Percentiles rank a stretch among this genome's conserved stretches.
Conservation (phyloP, 2,888 invertebrate genomes). For the Psococerastis gibbosa region DNA sequence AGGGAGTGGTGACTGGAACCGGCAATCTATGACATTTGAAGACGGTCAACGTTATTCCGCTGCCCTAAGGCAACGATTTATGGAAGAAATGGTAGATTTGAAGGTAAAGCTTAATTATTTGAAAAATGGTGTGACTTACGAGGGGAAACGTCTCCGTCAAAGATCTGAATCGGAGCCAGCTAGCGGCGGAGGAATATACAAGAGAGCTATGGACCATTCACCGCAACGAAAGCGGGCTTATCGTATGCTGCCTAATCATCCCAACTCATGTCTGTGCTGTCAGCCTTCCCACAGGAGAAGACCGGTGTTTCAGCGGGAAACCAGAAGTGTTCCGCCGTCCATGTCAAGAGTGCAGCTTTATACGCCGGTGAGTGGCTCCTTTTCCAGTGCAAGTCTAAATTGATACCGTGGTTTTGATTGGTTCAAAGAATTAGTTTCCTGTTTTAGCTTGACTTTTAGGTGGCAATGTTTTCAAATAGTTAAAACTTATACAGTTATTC, state of each 20-base stretch:
- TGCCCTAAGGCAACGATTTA: conserved; percentile 16
- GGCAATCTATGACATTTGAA: background rate
- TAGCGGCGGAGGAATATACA: conserved; percentile 7
- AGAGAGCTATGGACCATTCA: conserved; percentile 15
- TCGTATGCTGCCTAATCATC: background rate
- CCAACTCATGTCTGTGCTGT: background rate
- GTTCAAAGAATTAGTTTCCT: too few species aligned
- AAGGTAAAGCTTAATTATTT: conserved; percentile 18
- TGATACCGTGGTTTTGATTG: too few species aligned
- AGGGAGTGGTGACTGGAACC: background rate
- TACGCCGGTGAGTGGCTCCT: background rate
- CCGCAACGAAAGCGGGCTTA: conserved; percentile 1
- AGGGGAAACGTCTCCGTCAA: conserved; percentile 15
- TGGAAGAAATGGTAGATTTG: conserved; percentile 18
- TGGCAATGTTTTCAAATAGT: too few species aligned
- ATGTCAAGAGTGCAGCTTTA: background rate
- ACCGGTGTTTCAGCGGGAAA: conserved; percentile 1
- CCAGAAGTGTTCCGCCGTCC: conserved; percentile 4
- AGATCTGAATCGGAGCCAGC: conserved; percentile 16
- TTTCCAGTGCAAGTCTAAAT: too few species aligned
- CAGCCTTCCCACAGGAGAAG: background rate
- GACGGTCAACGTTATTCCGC: conserved; percentile 2
- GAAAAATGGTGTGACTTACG: conserved; percentile 13
- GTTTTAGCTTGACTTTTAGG: too few species aligned
- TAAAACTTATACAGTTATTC: too few species aligned